A percentile compares a stretch with the other conserved stretches of the same genome.
Evolutionary conservation across 2,888 invertebrate species (phyloP).

Genomic region (Polia nebulosa): DNA sequence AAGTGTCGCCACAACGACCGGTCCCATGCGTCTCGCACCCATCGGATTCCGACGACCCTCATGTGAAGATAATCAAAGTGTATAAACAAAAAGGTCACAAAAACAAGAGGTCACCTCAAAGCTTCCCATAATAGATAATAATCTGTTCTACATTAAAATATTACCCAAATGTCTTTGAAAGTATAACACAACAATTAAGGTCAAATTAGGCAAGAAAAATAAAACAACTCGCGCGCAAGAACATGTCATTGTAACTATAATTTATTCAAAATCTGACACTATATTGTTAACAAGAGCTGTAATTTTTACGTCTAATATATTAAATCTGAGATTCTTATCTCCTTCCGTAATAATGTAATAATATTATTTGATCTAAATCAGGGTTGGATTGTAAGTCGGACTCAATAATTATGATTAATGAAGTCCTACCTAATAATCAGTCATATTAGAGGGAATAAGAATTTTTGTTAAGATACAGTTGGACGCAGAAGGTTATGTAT

Average conservation of each 20-base stretch:
- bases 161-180: conserved; percentile 51
- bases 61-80: no score
- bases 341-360: conserved; percentile 56
- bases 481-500: conserved; percentile 8
- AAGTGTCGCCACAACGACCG: no score
- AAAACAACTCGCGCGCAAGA: conserved; percentile 37
- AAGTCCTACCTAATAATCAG: conserved; percentile 56
- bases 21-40: no score
- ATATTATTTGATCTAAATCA: conserved; percentile 59
- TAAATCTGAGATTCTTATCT: conserved; percentile 66
- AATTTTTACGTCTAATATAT: conserved; percentile 62
- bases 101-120: conserved; percentile 3
- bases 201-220: conserved; percentile 52
- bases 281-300: conserved; percentile 48
- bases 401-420: conserved; percentile 66
- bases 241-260: conserved; percentile 34
- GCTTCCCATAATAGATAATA: conserved; percentile 24
- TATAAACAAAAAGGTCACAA: conserved; percentile 11
- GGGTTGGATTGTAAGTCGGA: conserved; percentile 36
- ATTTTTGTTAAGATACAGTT: not conserved
- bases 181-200: conserved; percentile 46
- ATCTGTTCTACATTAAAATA: conserved; percentile 50
- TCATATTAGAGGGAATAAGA: conserved; percentile 45
- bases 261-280: conserved; percentile 56
- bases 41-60: no score